Base-by-base conservation (phyloP, 2,888 invertebrate genomes). In the Tetropium fuscum region DNA sequence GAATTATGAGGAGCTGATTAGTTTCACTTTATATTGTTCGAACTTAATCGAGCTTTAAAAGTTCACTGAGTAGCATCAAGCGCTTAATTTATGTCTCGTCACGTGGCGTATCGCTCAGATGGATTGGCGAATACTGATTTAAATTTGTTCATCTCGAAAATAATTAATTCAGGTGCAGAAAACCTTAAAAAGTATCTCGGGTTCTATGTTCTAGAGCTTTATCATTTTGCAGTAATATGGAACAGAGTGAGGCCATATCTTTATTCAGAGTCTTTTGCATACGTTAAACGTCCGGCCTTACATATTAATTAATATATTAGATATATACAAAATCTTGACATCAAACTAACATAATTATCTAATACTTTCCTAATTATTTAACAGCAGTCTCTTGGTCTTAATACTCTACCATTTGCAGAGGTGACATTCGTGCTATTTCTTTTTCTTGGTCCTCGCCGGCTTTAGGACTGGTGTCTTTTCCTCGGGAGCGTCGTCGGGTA, bases 361-460 rank as follows among this genome's bases (percentile, higher is more conserved):
- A 36, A 36, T 34, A 36, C n/a, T 15, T 34, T 16, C 25, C 36
- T 48, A 34, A 48, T 19, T 15, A 48, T 20, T 27, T 38, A 51
- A 38, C 45, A 48, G 25, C 51, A 51, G 51, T 51, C 51, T 51
- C 51, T 51, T 51, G 27, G 38, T 40, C 40, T 40, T 27, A 44
- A 27, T 40, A 51, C 51, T 51, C 66, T 73, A 74, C 73, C 72
- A 74, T 60, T 54, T 70, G 70, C 78, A 75, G 48, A 75, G 66
- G 45, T 64, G 57, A 51, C 74, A 74, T 58, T 70, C 64, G 60
- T 76, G 78, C 78, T 83, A 84, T 75, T 78, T 83, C 75, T 83
- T 84, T 73, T 84, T 84, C 75, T 83, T 83, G 66, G 78, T 78
- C 57, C 83, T 74, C 11, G 80, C 76, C 2, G 82, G 82, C 63